Conservation (phyloP, 2,113 vertebrate genomes). For the Cervus canadensis region DNA sequence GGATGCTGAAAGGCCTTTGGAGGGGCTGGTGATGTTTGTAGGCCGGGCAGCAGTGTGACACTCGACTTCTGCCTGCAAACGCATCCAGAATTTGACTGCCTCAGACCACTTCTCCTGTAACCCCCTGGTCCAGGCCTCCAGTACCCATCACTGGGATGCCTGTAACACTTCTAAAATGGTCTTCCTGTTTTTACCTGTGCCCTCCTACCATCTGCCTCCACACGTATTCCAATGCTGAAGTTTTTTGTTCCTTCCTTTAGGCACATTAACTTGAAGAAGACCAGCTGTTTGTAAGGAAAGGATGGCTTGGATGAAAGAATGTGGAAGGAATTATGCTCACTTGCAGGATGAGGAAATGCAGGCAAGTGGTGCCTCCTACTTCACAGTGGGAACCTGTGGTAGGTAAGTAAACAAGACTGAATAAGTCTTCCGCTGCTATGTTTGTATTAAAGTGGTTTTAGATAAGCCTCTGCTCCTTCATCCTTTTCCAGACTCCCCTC, state of each 20-base stretch:
- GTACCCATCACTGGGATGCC: background rate
- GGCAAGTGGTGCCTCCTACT: background rate
- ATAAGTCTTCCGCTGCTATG: background rate
- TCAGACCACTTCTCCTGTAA: background rate
- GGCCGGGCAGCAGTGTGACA: background rate
- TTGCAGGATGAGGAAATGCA: background rate
- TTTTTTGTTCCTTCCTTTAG: background rate
- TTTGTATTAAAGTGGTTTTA: background rate
- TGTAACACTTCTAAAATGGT: background rate
- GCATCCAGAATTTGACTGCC: background rate
- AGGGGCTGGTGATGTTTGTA: background rate
- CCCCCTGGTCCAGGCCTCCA: background rate
- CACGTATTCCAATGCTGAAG: background rate
- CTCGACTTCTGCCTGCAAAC: background rate
- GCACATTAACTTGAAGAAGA: background rate
- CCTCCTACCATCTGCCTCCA: background rate
- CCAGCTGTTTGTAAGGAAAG: background rate
- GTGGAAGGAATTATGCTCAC: background rate
- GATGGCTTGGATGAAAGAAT: background rate
- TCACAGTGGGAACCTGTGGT: background rate
- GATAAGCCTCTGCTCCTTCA: background rate
- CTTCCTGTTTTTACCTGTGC: background rate
- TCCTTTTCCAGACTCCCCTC: slow-evolving; percentile 5
- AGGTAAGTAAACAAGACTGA: slow-evolving; percentile 1
- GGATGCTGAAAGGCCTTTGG: background rate